Percentiles rank a stretch among this genome's conserved stretches.
Conservation (phyloP, 2,113 vertebrate species). For the Nyctibius bracteatus region DNA sequence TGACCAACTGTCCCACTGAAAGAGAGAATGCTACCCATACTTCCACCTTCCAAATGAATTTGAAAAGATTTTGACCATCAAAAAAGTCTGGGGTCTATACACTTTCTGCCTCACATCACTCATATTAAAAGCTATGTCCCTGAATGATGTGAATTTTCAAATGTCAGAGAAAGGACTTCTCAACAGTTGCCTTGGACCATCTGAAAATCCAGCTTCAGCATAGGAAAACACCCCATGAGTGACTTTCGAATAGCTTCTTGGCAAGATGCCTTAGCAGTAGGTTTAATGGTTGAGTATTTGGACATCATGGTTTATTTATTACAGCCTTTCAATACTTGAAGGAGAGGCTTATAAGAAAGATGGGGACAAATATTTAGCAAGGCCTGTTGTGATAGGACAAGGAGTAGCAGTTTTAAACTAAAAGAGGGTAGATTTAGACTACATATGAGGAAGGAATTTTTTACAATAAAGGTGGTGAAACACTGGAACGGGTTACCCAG, state of each 20-base stretch:
- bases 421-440: neutral
- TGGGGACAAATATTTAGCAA: neutral
- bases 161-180: neutral
- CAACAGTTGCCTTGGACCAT: neutral
- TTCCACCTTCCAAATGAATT: neutral
- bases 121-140: neutral
- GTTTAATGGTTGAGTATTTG: neutral
- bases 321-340: neutral
- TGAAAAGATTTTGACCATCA: neutral
- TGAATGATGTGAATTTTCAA: neutral
- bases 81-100: fast-evolving
- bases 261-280: neutral
- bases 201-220: neutral
- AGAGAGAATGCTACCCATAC: neutral
- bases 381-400: neutral
- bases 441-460: neutral
- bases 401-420: neutral
- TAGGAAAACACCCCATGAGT: fast-evolving
- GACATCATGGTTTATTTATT: neutral
- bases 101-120: neutral
- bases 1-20: neutral
- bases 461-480: neutral
- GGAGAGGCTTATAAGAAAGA: neutral
- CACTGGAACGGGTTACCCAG: neutral
- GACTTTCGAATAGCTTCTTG: neutral